phyloP scores from a whole-genome alignment of 1,140 invertebrate genomes.

The Metopolophium dirhodum region DNA sequence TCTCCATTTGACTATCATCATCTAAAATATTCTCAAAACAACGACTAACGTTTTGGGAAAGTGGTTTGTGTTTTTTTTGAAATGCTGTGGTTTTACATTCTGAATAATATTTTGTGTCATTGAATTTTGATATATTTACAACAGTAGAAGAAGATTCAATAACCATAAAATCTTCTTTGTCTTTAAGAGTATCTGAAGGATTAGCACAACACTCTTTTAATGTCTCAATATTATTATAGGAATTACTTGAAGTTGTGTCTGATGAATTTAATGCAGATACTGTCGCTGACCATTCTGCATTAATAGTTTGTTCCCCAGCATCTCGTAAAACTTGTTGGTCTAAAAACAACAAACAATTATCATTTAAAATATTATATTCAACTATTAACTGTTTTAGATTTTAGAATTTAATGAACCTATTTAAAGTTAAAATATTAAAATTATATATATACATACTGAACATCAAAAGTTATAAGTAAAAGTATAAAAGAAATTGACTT shows the following conservation, averaged over 20 bases:
- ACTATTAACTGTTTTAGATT: neutral
- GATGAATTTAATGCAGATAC: constrained; percentile 7
- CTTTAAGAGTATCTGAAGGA: constrained; percentile 25
- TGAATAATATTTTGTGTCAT: neutral
- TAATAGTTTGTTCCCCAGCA: neutral
- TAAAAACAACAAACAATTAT: neutral
- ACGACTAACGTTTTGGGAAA: neutral
- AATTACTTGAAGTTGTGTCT: neutral
- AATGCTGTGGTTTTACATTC: constrained; percentile 13
- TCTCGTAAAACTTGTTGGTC: constrained; percentile 17
- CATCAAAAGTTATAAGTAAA: neutral
- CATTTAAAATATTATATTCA: neutral
- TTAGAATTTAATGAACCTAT: neutral
- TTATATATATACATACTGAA: neutral
- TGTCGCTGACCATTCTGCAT: constrained; percentile 33
- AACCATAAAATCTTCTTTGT: constrained; percentile 43
- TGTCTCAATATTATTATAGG: neutral
- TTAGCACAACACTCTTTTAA: constrained; percentile 21
- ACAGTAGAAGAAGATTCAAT: neutral
- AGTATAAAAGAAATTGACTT: too few species aligned
- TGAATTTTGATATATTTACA: neutral
- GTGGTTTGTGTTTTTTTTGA: constrained; percentile 21
- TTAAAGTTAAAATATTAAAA: neutral
- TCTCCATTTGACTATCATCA: constrained; percentile 33
- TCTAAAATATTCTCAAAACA: constrained; percentile 29